phyloP scores from a whole-genome alignment of 2,113 vertebrate genomes.

The Spilogale gracilis region DNA sequence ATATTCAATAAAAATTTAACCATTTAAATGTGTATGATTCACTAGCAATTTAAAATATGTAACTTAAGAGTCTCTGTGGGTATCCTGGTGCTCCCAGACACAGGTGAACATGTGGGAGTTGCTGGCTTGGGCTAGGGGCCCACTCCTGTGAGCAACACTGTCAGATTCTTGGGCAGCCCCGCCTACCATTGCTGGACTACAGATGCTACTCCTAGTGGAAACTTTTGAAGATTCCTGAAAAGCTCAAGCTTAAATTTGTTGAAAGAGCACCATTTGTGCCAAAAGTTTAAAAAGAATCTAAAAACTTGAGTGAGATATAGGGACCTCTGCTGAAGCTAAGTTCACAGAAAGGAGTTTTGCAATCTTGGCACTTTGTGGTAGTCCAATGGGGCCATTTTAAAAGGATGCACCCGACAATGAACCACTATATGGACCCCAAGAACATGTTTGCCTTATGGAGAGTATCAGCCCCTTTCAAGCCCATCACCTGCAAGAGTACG shows the following conservation, averaged over 20 bases:
- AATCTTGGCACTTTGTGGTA: conserved; percentile 95
- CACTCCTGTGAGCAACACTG: neutral
- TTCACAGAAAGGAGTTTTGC: conserved; percentile 92
- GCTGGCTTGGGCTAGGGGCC: neutral
- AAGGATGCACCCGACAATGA: conserved; percentile 96
- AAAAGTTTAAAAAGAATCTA: conserved; percentile 91
- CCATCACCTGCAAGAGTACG: conserved; percentile 93
- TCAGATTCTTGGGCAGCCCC: neutral
- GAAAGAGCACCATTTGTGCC: conserved; percentile 93
- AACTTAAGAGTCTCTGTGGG: neutral
- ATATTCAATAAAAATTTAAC: neutral
- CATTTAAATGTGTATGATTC: neutral
- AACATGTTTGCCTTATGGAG: conserved; percentile 95
- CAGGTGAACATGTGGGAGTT: neutral
- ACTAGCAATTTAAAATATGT: conserved; percentile 21
- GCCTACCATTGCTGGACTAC: neutral
- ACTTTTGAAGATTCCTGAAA: conserved; percentile 91
- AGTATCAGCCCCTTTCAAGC: conserved; percentile 90
- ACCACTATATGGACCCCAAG: conserved; percentile 91
- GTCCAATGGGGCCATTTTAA: conserved; percentile 97
- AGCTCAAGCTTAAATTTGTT: conserved; percentile 92
- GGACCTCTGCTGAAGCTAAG: conserved; percentile 88
- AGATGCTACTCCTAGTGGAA: neutral
- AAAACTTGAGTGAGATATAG: conserved; percentile 92
- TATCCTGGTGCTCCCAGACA: neutral